Base-by-base conservation (phyloP, 2,888 invertebrate species). In the Caenorhabditis zanzibari region DNA sequence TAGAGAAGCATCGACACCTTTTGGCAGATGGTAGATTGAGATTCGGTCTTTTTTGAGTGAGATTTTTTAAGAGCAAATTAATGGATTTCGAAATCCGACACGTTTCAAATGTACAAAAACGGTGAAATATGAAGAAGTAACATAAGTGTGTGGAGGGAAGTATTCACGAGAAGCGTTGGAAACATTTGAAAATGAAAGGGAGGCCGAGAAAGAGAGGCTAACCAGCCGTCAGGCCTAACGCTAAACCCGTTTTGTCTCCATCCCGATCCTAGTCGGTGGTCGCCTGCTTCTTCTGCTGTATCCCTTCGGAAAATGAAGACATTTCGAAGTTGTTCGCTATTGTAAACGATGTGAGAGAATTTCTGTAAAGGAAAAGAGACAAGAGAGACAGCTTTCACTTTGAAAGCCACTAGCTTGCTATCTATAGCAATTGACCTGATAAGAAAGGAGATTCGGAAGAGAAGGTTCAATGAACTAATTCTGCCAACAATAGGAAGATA, bases 291-390 rank as follows among this genome's bases (percentile, higher is more conserved):
- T 69, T 35, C 76, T 52, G 24, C 68, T 52, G 24, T 41, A 63
- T 63, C 44, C 14, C 63, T 54, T 44, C 63, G 28, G 58, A 47
- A 38, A 66, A 75, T 77, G 54, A 68, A 77, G 77, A 69, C 79
- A 47, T 80, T 79, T 68, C 59, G 73, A 47, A 68, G 61, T 61
- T 81, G 72, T 81, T 81, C 80, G 80, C 73, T 73, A 73, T 73
- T 81, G 73, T 81, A 81, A 81, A 73, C 66, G 80, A 73, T 73
- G 80, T 73, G 80, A 73, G 80, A 73, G 72, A 81, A 73, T 68
- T 73, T 61, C 61, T 69, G 38, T 14, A 26, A 35, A 68, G 41
- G 32, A 28, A 22, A 14, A n/a, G 47, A 49, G 68, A 35, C 7
- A 68, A 68, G 47, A 54, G 26, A 66, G 58, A 35, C 49, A 22